Base-by-base conservation (phyloP, 1,140 invertebrate genomes). In the Ostrea edulis region DNA sequence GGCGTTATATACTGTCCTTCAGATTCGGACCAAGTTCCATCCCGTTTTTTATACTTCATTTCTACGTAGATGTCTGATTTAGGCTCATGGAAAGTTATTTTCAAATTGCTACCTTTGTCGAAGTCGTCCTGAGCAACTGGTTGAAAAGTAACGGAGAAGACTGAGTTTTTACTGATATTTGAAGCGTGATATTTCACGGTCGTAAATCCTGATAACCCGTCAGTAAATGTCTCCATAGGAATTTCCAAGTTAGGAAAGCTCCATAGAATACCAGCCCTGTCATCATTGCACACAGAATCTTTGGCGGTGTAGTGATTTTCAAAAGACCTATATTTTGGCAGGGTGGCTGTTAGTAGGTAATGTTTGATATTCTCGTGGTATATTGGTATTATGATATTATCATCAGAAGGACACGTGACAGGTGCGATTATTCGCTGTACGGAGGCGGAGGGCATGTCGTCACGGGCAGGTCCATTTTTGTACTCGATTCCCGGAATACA, bases 261-360 rank as follows among this genome's bases (percentile, higher is more conserved):
- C 87, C 87, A 88, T 17, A 88, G 11, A 54, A 85, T 77, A 77
- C 68, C 68, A 77, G 11, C 11, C 9, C 35, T 77, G 12, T 77
- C 22, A 12, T 29, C 22, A 29, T 35, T 25, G 25, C 68, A 77
- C 12, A 20, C 0, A 25, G 20, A 20, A 22, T 65, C 29, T 35
- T 86, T 52, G 8, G n/a, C 29, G 65, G 77, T 54, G 55, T 65
- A 71, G 51, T 87, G 84, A 51, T 90, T 90, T 77, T 90, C 85
- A 84, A 89, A 89, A 3, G 89, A 90, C 25, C 65, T 62, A 20
- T 90, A 90, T 86, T 87, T 87, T 53, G 89, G 89, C 53, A 87
- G 25, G 17, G 81, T 58, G 14, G 88, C 87, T 7, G 88, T 87
- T 25, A 90, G 68, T 25, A 85, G 58, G n/a, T 58, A 85, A 35